These are phyloP conservation scores for Scaeva pyrastri DNA, from an alignment of 2,888 invertebrate species.

Conservation along the genomic window DNA sequence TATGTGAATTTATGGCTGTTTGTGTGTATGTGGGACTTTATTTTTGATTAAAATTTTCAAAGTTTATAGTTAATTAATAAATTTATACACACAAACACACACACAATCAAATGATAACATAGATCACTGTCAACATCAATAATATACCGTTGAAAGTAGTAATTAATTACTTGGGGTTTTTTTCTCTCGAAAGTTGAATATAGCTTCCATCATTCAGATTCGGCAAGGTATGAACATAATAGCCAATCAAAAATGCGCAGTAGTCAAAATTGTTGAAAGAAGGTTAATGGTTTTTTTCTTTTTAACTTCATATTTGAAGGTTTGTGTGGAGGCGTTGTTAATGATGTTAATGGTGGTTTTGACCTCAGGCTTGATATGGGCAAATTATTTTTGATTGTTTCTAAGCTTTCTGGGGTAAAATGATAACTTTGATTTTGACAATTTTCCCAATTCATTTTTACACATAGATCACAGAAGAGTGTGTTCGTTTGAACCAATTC, in stretches of 20 bases:
- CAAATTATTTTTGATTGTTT: background rate
- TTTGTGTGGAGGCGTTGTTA: background rate
- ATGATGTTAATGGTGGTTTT: background rate
- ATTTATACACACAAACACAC: conserved; percentile 1
- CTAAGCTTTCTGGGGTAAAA: too few species aligned
- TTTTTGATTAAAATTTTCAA: conserved; percentile 40
- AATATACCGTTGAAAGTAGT: conserved; percentile 44
- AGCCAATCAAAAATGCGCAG: conserved; percentile 14
- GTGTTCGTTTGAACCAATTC: too few species aligned
- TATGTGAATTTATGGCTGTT: background rate
- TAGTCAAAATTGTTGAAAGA: background rate
- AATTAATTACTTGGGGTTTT: conserved; percentile 38
- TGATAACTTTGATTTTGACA: too few species aligned
- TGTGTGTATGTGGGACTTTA: background rate
- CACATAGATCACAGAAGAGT: too few species aligned
- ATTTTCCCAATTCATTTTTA: too few species aligned
- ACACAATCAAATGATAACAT: background rate
- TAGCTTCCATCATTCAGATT: conserved; percentile 23
- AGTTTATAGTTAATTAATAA: conserved; percentile 28
- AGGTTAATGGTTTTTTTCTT: background rate
- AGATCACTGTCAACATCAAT: conserved; percentile 48
- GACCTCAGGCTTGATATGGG: too few species aligned
- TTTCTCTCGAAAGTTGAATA: background rate
- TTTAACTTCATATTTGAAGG: background rate
- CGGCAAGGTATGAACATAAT: background rate